These are phyloP conservation scores for Metellina segmentata DNA, from an alignment of 2,888 invertebrate genomes.

Conservation along the genomic window DNA sequence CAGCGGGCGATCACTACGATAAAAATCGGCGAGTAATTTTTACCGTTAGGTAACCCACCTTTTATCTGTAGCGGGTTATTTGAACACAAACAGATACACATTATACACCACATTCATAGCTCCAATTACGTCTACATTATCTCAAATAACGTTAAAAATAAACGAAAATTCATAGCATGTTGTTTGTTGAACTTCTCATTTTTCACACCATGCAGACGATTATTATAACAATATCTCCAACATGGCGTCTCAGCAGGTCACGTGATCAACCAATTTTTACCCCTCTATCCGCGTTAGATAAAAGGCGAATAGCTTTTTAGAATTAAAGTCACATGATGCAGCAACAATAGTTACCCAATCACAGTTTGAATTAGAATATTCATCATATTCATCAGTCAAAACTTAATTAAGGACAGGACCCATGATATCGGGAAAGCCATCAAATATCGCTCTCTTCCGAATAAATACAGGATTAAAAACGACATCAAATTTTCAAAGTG, in stretches of 20 bases:
- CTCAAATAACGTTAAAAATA: not conserved
- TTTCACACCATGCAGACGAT: constrained; percentile 55
- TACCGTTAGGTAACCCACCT: constrained; percentile 73
- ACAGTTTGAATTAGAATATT: constrained; percentile 54
- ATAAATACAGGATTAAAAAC: too few species aligned
- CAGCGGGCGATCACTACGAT: constrained; percentile 6
- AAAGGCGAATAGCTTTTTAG: constrained; percentile 76
- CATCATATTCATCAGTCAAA: constrained; percentile 22
- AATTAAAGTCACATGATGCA: constrained; percentile 73
- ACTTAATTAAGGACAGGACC: not conserved
- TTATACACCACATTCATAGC: constrained; percentile 1
- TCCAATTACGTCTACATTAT: not conserved
- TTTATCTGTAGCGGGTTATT: constrained; percentile 68
- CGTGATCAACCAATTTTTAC: constrained; percentile 73
- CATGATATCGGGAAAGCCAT: too few species aligned
- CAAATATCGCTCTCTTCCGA: too few species aligned
- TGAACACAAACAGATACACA: constrained; percentile 20
- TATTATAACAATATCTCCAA: constrained; percentile 75
- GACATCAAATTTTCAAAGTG: too few species aligned
- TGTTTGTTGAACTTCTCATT: constrained; percentile 28
- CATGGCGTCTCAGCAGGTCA: constrained; percentile 70
- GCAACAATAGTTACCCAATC: constrained; percentile 74
- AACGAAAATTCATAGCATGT: constrained; percentile 11
- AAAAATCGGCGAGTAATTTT: constrained; percentile 60
- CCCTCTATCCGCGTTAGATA: constrained; percentile 71